phyloP scores from a whole-genome alignment of 2,113 vertebrate species.

The Scolopax mira region DNA sequence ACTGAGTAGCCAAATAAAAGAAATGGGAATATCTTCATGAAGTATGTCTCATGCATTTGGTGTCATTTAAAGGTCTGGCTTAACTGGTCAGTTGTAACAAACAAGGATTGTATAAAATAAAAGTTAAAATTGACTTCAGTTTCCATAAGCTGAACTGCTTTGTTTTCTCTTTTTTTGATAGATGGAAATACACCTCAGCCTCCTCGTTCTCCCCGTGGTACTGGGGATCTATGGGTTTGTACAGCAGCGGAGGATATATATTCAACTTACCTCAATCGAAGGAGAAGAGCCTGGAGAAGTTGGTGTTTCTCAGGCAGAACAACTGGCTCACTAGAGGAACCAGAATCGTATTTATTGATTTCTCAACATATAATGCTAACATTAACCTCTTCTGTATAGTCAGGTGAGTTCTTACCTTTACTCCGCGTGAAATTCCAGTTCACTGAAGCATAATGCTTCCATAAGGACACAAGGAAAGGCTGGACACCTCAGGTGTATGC shows the following conservation, averaged over 20 bases:
- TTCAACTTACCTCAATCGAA: constrained; percentile 68
- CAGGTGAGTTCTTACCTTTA: constrained; percentile 62
- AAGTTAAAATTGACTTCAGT: not conserved
- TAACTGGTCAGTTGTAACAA: not conserved
- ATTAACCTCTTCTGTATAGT: constrained; percentile 72
- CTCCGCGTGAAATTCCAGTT: not conserved
- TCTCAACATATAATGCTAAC: constrained; percentile 73
- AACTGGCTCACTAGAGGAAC: constrained; percentile 70
- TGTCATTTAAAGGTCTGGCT: not conserved
- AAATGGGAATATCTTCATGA: not conserved
- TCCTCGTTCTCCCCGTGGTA: not conserved
- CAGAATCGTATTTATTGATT: constrained; percentile 71
- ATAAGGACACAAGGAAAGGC: not conserved
- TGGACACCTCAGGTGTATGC: not conserved
- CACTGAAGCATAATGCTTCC: not conserved
- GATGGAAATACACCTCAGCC: constrained; percentile 51
- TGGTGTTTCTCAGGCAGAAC: constrained; percentile 55
- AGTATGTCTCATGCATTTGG: rapidly evolving
- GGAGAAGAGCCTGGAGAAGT: constrained; percentile 27
- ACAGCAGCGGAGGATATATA: constrained; percentile 54
- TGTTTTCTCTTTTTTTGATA: constrained; percentile 22
- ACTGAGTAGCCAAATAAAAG: not conserved
- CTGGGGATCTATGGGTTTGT: constrained; percentile 63
- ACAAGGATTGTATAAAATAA: not conserved
- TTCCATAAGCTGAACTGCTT: not conserved